phyloP scores from a whole-genome alignment of 2,797 vertebrate genomes.

The Graptemys geographica region DNA sequence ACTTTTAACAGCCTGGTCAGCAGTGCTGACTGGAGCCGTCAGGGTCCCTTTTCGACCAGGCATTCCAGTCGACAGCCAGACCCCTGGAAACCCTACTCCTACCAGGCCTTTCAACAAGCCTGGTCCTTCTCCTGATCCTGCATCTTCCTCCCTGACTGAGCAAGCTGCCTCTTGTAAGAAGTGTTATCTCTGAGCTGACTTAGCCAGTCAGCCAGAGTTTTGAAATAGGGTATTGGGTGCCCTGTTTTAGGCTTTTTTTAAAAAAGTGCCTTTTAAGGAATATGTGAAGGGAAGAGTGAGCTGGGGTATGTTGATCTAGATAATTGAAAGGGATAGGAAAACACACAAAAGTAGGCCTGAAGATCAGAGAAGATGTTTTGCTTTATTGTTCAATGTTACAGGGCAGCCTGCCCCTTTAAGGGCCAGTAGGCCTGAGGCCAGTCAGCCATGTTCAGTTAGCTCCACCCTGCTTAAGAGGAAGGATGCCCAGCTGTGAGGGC shows the following conservation, averaged over 20 bases:
- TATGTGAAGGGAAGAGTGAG: neutral
- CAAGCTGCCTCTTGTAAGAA: neutral
- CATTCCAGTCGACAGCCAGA: too few relatives aligned
- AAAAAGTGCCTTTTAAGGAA: neutral
- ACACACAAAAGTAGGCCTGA: neutral
- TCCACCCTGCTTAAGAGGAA: neutral
- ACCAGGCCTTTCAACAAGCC: too few relatives aligned
- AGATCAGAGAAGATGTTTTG: neutral
- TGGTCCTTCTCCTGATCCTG: neutral
- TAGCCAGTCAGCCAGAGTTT: neutral
- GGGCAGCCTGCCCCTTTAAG: neutral
- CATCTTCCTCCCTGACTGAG: neutral
- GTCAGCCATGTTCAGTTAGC: neutral
- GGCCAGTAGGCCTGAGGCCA: neutral
- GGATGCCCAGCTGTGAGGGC: neutral
- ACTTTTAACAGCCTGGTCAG: too few relatives aligned
- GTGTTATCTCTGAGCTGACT: neutral
- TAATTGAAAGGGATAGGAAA: neutral
- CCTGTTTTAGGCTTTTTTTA: neutral
- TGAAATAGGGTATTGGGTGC: neutral
- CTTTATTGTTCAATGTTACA: neutral
- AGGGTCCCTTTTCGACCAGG: too few relatives aligned
- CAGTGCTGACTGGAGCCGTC: too few relatives aligned
- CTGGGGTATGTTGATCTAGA: neutral
- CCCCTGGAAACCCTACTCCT: too few relatives aligned